phyloP scores from a whole-genome alignment of 2,797 vertebrate species.

The Periophthalmus magnuspinnatus region DNA sequence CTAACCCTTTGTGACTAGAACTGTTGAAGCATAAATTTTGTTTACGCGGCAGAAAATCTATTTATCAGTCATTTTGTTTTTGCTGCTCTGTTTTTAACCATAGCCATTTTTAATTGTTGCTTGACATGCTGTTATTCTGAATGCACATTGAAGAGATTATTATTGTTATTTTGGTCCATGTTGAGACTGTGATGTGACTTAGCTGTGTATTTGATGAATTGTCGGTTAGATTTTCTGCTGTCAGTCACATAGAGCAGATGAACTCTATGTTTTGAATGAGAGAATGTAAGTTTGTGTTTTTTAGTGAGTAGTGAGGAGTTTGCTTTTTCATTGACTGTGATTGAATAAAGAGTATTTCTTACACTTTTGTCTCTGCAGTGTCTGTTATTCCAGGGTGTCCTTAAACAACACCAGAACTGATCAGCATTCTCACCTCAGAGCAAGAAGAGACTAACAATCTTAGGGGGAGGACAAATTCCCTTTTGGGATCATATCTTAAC shows the following conservation, averaged over 20 bases:
- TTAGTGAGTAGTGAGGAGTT: constrained; percentile 26
- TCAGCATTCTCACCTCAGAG: neutral
- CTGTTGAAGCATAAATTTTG: neutral
- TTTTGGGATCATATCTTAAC: neutral
- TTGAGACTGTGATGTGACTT: constrained; percentile 41
- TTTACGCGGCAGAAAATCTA: neutral
- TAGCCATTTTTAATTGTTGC: constrained; percentile 12
- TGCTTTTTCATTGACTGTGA: constrained; percentile 53
- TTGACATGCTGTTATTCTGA: constrained; percentile 33
- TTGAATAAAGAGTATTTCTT: constrained; percentile 61
- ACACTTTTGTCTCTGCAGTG: constrained; percentile 14
- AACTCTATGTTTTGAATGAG: constrained; percentile 30
- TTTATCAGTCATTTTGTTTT: constrained; percentile 16
- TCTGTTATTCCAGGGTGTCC: neutral
- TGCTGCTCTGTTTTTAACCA: neutral
- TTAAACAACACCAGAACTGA: neutral
- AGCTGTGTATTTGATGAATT: constrained; percentile 41
- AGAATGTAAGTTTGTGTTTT: constrained; percentile 43
- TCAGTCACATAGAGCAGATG: constrained; percentile 24
- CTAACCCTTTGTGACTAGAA: neutral
- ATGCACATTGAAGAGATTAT: constrained; percentile 45
- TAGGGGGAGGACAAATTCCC: neutral
- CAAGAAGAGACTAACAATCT: neutral
- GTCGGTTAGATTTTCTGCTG: constrained; percentile 36
- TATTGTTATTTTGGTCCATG: constrained; percentile 36